A percentile compares a stretch with the other conserved stretches of the same genome.
phyloP scores from a whole-genome alignment of 2,888 invertebrate genomes.

The Tholera decimalis region DNA sequence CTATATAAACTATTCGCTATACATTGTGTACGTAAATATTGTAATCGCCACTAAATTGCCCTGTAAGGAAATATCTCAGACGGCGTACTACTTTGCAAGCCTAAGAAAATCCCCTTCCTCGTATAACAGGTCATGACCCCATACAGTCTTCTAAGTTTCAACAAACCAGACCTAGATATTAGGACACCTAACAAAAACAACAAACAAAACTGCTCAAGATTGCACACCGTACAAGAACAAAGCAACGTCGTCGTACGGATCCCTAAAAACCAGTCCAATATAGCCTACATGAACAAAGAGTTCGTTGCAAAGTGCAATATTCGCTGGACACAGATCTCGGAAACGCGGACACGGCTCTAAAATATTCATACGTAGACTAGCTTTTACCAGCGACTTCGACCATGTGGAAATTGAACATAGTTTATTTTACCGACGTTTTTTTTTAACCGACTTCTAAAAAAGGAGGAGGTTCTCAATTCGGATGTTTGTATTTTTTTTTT shows the following conservation, averaged over 20 bases:
- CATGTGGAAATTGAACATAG: not conserved
- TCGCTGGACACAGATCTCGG: conserved; percentile 61
- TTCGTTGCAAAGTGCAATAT: conserved; percentile 74
- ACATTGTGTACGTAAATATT: not conserved
- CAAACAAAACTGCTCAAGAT: conserved; percentile 54
- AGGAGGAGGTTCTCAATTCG: too few relatives aligned
- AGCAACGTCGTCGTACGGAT: conserved; percentile 35
- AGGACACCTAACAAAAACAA: conserved; percentile 22
- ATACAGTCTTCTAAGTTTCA: too few relatives aligned
- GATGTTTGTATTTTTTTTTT: too few relatives aligned
- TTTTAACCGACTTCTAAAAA: too few relatives aligned
- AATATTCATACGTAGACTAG: conserved; percentile 44
- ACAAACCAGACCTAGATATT: conserved; percentile 7
- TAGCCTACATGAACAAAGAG: conserved; percentile 71
- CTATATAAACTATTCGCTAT: not conserved
- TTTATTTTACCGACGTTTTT: too few relatives aligned
- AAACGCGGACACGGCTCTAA: conserved; percentile 58
- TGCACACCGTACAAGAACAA: conserved; percentile 51
- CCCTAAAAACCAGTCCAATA: conserved; percentile 63
- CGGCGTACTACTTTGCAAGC: not conserved
- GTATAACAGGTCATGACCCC: not conserved
- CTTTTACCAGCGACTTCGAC: not conserved
- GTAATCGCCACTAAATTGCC: not conserved
- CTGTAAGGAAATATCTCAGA: not conserved
- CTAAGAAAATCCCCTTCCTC: not conserved